A percentile compares a stretch with the other conserved stretches of the same genome.
phyloP scores from a whole-genome alignment of 2,113 vertebrate species.

The Phylloscopus trochilus region DNA sequence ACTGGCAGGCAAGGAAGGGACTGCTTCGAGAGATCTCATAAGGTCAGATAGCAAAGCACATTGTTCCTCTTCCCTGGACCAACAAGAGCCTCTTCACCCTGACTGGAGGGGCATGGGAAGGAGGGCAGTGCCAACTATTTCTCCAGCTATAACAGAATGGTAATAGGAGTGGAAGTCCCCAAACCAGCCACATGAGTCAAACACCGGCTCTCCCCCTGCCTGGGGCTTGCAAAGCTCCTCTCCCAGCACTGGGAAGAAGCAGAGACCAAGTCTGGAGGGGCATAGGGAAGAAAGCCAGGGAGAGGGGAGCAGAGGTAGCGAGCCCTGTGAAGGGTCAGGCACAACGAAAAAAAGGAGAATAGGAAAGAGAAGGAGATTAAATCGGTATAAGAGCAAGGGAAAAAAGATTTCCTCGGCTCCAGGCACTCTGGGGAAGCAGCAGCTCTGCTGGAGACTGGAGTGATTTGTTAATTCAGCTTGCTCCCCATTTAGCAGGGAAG shows the following conservation, averaged over 20 bases:
- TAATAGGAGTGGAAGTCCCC: not conserved
- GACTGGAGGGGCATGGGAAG: fast-evolving
- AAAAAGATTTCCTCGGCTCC: not conserved
- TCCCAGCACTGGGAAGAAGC: not conserved
- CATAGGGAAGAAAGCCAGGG: not conserved
- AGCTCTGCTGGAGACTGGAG: constrained; percentile 33
- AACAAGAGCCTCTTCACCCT: not conserved
- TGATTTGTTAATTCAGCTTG: constrained; percentile 70
- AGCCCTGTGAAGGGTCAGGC: not conserved
- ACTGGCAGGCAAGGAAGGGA: not conserved
- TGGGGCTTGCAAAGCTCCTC: not conserved
- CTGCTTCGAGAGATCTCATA: not conserved
- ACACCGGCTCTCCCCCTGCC: fast-evolving
- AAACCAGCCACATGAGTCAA: not conserved
- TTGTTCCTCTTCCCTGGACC: not conserved
- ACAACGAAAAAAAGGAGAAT: not conserved
- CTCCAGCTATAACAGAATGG: not conserved
- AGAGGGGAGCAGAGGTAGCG: fast-evolving
- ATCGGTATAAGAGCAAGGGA: not conserved
- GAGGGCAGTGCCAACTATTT: not conserved
- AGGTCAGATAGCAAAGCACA: not conserved
- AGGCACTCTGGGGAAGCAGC: not conserved
- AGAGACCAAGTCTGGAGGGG: not conserved
- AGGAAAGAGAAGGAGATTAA: not conserved
- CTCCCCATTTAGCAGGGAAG: constrained; percentile 66